Percentiles rank a stretch among this genome's conserved stretches.
Evolutionary conservation across 2,888 invertebrate genomes (phyloP).

Genomic region (Acanthoscelides obtectus): DNA sequence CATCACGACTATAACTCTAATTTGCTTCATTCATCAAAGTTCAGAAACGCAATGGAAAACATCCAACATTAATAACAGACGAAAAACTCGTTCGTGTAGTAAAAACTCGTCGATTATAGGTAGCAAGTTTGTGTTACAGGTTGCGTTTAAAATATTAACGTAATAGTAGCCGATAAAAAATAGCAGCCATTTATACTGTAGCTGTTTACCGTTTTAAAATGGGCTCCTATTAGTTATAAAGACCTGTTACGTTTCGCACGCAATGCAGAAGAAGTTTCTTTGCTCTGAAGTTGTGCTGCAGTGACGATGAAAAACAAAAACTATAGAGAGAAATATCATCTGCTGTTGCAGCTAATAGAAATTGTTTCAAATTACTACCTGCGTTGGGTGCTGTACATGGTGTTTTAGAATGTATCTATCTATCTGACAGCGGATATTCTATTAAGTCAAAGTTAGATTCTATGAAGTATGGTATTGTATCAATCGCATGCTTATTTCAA

Average conservation of each 20-base stretch:
- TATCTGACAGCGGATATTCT: neutral
- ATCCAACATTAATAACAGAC: neutral
- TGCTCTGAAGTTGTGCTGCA: neutral
- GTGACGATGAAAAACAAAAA: neutral
- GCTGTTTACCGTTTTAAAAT: neutral
- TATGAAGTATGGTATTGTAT: too few species aligned
- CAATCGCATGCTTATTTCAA: too few species aligned
- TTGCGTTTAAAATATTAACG: neutral
- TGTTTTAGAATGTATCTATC: neutral
- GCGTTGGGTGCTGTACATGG: neutral
- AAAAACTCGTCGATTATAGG: neutral
- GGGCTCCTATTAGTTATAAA: neutral
- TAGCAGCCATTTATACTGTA: neutral
- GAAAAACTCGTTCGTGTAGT: neutral
- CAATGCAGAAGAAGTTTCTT: neutral
- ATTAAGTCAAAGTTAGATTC: neutral
- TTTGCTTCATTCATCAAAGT: neutral
- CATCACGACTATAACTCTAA: neutral
- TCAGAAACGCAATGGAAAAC: neutral
- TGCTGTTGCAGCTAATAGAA: neutral
- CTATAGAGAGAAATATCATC: neutral
- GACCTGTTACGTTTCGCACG: neutral
- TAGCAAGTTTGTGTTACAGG: neutral
- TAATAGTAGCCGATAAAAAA: neutral
- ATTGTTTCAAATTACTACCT: neutral